Base-by-base conservation (phyloP, 2,888 invertebrate genomes). In the Antheraea assamensis region DNA sequence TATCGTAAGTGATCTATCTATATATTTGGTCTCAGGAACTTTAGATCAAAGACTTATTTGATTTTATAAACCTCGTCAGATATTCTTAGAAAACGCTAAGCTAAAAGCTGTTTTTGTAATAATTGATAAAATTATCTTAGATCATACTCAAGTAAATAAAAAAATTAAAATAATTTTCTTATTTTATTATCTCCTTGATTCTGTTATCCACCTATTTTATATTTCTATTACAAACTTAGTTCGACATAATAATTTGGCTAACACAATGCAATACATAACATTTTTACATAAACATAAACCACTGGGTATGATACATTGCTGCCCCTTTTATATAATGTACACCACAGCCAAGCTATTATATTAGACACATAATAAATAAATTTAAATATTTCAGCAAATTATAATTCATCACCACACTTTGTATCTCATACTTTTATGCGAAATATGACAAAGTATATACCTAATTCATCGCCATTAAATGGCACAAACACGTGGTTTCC, bases 301-400 rank as follows among this genome's bases (percentile, higher is more conserved):
- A 27, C 58, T 58, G 24, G 24, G 4, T 55, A 55, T 27, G 8
- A 61, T 27, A 15, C 3, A 61, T 24, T 61, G 27, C 61, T 61
- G 24, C 13, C 13, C 27, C 0, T 61, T 61, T 61, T 61, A 15
- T 61, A 61, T 27, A 61, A 61, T 10, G 27, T 24, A 27, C 27
- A 61, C 61, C 61, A 61, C 61, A 61, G 61, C 24, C 61, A 61
- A 61, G 61, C 61, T 61, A 27, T 27, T 61, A 61, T 27, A 61
- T 4, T 27, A 27, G 21, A 7, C 15, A 27, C n/a, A 24, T 55
- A 55, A 21, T 55, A 55, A 55, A n/a, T 55, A 5, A 55, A 55
- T 55, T 7, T n/a, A 21, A 52, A 52, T n/a, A 24, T n/a, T 55
- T 8, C 4, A 55, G 55, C 21, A 10, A 7, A n/a, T 55, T 55